Conservation (phyloP, 2,888 invertebrate genomes). For the Machimus rusticus region DNA sequence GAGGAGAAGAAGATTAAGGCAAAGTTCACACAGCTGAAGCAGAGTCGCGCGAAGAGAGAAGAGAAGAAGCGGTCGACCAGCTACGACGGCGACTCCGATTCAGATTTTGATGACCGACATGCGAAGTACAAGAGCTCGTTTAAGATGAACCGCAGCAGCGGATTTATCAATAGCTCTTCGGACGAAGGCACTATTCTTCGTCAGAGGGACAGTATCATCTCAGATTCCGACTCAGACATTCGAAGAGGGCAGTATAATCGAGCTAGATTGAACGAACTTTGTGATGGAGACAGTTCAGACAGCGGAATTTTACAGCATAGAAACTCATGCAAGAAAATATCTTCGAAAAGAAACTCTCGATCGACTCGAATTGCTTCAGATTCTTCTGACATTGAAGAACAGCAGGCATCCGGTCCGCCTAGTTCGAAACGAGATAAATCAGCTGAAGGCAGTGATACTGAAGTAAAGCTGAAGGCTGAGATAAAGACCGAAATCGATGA, state of each 20-base stretch:
- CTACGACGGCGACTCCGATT: conserved; percentile 87
- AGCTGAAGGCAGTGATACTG: conserved; percentile 49
- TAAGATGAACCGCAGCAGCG: conserved; percentile 53
- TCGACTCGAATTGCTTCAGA: conserved; percentile 78
- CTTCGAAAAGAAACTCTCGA: conserved; percentile 72
- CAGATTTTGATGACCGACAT: conserved; percentile 63
- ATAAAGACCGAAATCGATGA: conserved; percentile 68
- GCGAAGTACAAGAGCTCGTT: conserved; percentile 53
- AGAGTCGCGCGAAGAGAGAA: conserved; percentile 84
- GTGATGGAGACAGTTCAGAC: conserved; percentile 61
- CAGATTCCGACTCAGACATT: conserved; percentile 65
- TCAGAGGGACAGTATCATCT: conserved; percentile 52
- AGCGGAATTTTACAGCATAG: conserved; percentile 54
- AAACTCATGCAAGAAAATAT: conserved; percentile 65
- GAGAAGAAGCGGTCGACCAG: conserved; percentile 89
- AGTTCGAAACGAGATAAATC: not conserved
- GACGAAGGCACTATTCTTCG: conserved; percentile 64
- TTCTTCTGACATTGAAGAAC: conserved; percentile 69
- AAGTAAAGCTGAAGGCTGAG: conserved; percentile 67
- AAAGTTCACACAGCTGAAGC: conserved; percentile 87
- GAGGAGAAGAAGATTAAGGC: conserved; percentile 89
- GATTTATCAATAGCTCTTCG: conserved; percentile 67
- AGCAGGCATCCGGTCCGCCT: not conserved
- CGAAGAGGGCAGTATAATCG: conserved; percentile 64
- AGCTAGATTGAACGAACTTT: conserved; percentile 62